phyloP scores from a whole-genome alignment of 2,797 vertebrate genomes.

The Myotis planiceps region DNA sequence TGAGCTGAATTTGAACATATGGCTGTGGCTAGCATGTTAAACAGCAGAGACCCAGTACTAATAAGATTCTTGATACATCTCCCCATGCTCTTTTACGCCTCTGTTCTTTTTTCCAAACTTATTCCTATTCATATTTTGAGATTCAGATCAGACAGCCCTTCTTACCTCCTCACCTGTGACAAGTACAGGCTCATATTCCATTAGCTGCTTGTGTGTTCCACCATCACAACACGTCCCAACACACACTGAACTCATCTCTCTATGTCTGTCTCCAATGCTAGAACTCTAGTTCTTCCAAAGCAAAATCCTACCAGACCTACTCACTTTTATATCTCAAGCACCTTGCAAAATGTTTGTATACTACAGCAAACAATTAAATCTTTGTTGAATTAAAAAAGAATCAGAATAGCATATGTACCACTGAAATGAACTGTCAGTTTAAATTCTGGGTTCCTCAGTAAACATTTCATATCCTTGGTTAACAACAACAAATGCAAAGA shows the following conservation, averaged over 20 bases:
- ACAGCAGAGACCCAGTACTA: neutral
- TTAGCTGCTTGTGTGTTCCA: neutral
- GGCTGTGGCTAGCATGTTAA: neutral
- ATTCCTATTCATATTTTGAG: neutral
- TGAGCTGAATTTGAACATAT: neutral
- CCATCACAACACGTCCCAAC: neutral
- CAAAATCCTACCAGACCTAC: neutral
- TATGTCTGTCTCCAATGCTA: neutral
- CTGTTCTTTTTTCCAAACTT: neutral
- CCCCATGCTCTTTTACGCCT: neutral
- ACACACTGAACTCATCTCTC: neutral
- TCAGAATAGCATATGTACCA: neutral
- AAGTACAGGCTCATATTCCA: neutral
- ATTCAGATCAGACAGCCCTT: neutral
- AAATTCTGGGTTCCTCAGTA: neutral
- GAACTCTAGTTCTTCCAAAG: neutral
- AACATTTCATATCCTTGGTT: neutral
- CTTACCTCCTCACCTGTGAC: neutral
- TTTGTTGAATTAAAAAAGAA: neutral
- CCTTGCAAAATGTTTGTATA: neutral
- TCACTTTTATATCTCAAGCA: neutral
- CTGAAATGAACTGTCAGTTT: neutral
- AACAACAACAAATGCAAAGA: neutral
- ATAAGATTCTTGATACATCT: neutral
- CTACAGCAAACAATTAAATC: neutral